phyloP scores from a whole-genome alignment of 2,888 invertebrate species.

The Caenorhabditis sp. region DNA sequence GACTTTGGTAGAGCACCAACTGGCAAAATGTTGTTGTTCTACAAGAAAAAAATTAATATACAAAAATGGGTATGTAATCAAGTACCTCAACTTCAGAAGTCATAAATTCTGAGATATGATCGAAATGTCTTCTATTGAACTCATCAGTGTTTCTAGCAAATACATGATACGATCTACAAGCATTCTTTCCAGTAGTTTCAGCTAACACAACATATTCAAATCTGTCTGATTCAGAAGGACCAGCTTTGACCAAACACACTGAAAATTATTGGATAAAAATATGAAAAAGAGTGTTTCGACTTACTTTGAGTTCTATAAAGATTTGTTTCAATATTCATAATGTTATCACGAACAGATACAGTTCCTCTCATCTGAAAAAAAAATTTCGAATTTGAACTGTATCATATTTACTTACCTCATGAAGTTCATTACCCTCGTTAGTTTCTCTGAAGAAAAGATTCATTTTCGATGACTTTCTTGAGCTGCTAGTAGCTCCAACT shows the following conservation, averaged over 20 bases:
- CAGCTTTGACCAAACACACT: conserved; percentile 63
- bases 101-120: conserved; percentile 65
- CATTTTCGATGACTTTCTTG: conserved; percentile 37
- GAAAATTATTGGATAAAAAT: conserved; percentile 10
- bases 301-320: conserved; percentile 54
- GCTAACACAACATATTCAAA: conserved; percentile 62
- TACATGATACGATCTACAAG: conserved; percentile 58
- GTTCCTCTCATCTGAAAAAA: conserved; percentile 58
- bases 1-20: conserved; percentile 55
- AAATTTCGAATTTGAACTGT: too few relatives aligned
- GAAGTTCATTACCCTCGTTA: conserved; percentile 49
- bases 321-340: conserved; percentile 48
- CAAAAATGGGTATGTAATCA: neutral
- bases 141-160: conserved; percentile 62
- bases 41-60: conserved; percentile 15
- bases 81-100: conserved; percentile 27
- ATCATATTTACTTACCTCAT: conserved; percentile 55
- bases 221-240: conserved; percentile 57
- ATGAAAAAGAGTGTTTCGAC: conserved; percentile 7
- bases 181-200: conserved; percentile 57
- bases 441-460: conserved; percentile 64
- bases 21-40: conserved; percentile 43
- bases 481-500: conserved; percentile 24
- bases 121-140: conserved; percentile 60
- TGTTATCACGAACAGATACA: conserved; percentile 36